Evolutionary conservation across 2,888 invertebrate species (phyloP).

Genomic region (Linyphia triangularis): DNA sequence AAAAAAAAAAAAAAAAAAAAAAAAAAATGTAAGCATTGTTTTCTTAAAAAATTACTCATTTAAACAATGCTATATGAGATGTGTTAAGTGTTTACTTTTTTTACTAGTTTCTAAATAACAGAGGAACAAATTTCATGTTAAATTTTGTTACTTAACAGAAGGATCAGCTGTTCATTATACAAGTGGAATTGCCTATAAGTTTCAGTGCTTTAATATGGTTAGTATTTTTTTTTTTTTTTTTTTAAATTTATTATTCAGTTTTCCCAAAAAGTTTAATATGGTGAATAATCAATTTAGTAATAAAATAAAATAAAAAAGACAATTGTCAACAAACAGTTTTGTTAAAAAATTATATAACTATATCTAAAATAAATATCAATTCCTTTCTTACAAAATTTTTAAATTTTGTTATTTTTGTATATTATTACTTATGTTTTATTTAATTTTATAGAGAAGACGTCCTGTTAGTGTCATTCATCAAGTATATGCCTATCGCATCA

Average conservation of each 20-base stretch:
- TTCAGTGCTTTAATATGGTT: constrained; percentile 85
- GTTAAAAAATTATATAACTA: not conserved
- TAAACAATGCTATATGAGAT: too few species aligned
- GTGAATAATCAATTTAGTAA: not conserved
- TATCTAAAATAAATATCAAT: not conserved
- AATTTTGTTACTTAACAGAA: constrained; percentile 62
- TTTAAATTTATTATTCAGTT: not conserved
- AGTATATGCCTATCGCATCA: constrained; percentile 89
- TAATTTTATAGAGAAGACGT: constrained; percentile 54
- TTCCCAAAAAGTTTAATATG: too few species aligned
- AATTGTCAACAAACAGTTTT: not conserved
- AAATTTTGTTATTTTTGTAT: not conserved
- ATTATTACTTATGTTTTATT: not conserved
- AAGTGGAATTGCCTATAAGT: constrained; percentile 86
- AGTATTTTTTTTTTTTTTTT: constrained; percentile 11
- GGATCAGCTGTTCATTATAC: constrained; percentile 85
- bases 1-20: too few species aligned
- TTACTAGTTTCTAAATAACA: too few species aligned
- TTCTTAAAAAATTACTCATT: too few species aligned
- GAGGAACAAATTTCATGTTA: not conserved
- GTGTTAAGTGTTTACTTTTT: too few species aligned
- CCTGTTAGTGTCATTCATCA: constrained; percentile 79
- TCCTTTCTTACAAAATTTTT: not conserved
- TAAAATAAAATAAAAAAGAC: not conserved
- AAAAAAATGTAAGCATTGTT: too few species aligned